Evolutionary conservation across 2,888 invertebrate genomes (phyloP).

Genomic region (Sesamia inferens): DNA sequence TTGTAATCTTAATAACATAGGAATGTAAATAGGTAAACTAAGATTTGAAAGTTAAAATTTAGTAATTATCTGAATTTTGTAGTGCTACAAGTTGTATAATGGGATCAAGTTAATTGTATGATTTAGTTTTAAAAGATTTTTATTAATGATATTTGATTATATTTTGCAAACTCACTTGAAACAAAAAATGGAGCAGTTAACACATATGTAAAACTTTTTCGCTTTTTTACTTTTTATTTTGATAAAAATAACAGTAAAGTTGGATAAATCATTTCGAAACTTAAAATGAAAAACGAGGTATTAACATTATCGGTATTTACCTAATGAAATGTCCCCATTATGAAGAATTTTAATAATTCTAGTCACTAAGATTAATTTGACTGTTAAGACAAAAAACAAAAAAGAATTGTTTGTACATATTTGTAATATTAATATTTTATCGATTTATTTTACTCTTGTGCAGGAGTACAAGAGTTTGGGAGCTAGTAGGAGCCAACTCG

Average conservation of each 20-base stretch:
- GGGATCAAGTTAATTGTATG: constrained; percentile 86
- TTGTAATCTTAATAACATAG: constrained; percentile 85
- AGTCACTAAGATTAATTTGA: constrained; percentile 71
- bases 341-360: constrained; percentile 69
- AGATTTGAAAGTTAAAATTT: constrained; percentile 80
- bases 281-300: constrained; percentile 65
- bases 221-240: no score
- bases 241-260: neutral
- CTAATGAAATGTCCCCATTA: constrained; percentile 74
- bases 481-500: constrained; percentile 24
- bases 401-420: no score
- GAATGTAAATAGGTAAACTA: constrained; percentile 82
- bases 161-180: constrained; percentile 19
- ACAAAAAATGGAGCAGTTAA: constrained; percentile 13
- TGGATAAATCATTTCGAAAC: constrained; percentile 23
- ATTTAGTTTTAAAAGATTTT: constrained; percentile 65
- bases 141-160: constrained; percentile 26
- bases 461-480: no score
- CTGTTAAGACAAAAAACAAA: no score
- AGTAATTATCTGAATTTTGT: constrained; percentile 77
- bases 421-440: constrained; percentile 55
- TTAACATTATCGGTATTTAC: constrained; percentile 65
- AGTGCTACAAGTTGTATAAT: constrained; percentile 80
- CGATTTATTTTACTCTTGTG: constrained; percentile 40
- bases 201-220: no score